These are phyloP conservation scores for Microtus oregoni DNA, from an alignment of 2,113 vertebrate genomes.

Conservation along the genomic window DNA sequence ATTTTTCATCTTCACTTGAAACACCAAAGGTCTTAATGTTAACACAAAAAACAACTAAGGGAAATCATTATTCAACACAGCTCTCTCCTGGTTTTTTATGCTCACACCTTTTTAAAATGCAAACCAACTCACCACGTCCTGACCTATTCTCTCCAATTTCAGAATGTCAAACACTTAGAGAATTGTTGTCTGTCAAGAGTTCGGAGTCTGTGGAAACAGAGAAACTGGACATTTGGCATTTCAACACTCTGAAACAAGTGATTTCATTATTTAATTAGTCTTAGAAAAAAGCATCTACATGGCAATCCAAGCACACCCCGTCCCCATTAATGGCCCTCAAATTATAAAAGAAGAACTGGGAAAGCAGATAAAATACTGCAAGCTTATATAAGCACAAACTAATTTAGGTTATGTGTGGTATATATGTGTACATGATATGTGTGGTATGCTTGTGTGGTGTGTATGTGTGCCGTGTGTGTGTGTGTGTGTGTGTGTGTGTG, in stretches of 20 bases:
- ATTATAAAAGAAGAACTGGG: neutral
- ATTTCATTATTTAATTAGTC: slow-evolving; percentile 78
- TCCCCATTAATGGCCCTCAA: slow-evolving; percentile 51
- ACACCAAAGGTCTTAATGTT: slow-evolving; percentile 40
- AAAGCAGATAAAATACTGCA: neutral
- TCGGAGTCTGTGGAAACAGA: slow-evolving; percentile 45
- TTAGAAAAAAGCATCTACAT: slow-evolving; percentile 47
- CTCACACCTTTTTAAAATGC: slow-evolving; percentile 68
- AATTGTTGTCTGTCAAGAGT: slow-evolving; percentile 72
- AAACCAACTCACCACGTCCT: slow-evolving; percentile 52
- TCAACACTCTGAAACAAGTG: slow-evolving; percentile 63
- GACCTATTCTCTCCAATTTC: slow-evolving; percentile 74
- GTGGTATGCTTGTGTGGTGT: neutral
- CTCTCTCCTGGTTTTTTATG: slow-evolving; percentile 10
- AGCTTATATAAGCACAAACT: neutral
- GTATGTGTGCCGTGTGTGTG: no score
- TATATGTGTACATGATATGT: neutral
- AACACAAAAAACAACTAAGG: slow-evolving; percentile 33
- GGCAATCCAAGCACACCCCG: neutral
- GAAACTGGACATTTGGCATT: slow-evolving; percentile 74
- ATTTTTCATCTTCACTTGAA: slow-evolving; percentile 52
- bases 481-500: neutral
- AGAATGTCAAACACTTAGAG: slow-evolving; percentile 77
- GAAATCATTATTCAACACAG: slow-evolving; percentile 21
- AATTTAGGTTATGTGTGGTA: neutral